Conservation (phyloP, 2,797 vertebrate species). For the Steatocranus sp. region DNA sequence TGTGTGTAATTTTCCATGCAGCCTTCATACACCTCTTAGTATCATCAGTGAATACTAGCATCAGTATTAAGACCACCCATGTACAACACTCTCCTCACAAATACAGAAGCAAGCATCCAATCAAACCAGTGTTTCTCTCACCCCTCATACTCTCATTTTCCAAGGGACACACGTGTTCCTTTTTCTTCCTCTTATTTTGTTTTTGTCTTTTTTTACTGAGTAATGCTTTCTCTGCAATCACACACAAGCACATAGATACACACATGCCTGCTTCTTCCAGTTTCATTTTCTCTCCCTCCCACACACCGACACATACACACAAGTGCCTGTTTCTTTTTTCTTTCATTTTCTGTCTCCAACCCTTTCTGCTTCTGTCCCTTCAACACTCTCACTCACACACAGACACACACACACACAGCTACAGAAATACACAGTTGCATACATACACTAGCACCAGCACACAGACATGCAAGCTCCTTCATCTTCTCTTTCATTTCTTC, state of each 20-base stretch:
- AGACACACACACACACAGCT: not conserved
- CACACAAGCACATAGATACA: conserved; percentile 15
- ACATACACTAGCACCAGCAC: not conserved
- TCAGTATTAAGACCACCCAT: not conserved
- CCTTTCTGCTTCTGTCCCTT: conserved; percentile 47
- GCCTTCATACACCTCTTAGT: not conserved
- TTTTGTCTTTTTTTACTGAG: conserved; percentile 5
- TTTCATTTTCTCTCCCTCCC: conserved; percentile 58
- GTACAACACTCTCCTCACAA: not conserved
- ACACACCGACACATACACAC: conserved; percentile 32
- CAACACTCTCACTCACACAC: not conserved
- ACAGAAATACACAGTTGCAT: not conserved
- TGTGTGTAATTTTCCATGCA: not conserved
- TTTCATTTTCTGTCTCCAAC: conserved; percentile 50
- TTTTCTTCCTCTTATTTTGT: not conserved
- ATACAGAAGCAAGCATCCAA: not conserved
- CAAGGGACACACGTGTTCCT: not conserved
- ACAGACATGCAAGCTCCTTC: conserved; percentile 38
- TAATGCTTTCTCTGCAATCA: conserved; percentile 23
- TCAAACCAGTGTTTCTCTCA: not conserved
- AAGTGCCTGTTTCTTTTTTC: conserved; percentile 43
- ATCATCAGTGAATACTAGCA: not conserved
- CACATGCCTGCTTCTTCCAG: conserved; percentile 24
- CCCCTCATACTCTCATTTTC: not conserved
- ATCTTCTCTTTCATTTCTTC: conserved; percentile 62